Base-by-base conservation (phyloP, 2,113 vertebrate genomes). In the Spizaetus ornatus region DNA sequence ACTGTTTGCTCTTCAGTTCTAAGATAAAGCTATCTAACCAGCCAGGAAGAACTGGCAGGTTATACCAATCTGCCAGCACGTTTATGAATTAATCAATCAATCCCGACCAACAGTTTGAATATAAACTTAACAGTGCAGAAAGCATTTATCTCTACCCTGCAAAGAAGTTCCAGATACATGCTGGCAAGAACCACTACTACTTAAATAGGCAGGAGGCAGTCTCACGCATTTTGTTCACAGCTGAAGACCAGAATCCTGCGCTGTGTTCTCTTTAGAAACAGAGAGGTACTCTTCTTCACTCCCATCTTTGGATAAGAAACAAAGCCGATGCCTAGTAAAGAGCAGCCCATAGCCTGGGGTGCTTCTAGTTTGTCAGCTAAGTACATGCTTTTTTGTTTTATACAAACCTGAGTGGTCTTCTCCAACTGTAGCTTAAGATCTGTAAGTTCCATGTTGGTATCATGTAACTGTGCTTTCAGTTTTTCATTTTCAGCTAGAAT, bases 401-500 rank as follows among this genome's bases (percentile, higher is more conserved):
- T 95, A 98, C 96, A 92, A 95, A 99, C 99, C 99, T 99, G 99
- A 84, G 99, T 99, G 86, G 99, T 99, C 97, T 99, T 99, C 98
- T 99, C 99, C 97, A 99, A 97, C 89, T 99, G 99, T 86, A 99
- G 97, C 97, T 99, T 99, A 97, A 99, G 98, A 92, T 99, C 99
- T 34, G 99, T 98, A 96, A 99, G 98, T 97, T 99, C 99, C 98
- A 99, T 98, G 96, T 99, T 99, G 53, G 99, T 99, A 97, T 99
- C 99, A 76, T 99, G 99, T 98, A 99, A 98, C 97, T 99, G 99
- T 81, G 99, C 98, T 98, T 99, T 99, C 95, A 99, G 98, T 96
- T 99, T 99, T 97, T 99, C 99, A 81, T 99, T 99, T 98, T 99
- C 99, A 94, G 98, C 98, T 97, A 99, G 97, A 97, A 99, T 99